Conservation (phyloP, 1,140 invertebrate species). For the Zaprionus ghesquierei region DNA sequence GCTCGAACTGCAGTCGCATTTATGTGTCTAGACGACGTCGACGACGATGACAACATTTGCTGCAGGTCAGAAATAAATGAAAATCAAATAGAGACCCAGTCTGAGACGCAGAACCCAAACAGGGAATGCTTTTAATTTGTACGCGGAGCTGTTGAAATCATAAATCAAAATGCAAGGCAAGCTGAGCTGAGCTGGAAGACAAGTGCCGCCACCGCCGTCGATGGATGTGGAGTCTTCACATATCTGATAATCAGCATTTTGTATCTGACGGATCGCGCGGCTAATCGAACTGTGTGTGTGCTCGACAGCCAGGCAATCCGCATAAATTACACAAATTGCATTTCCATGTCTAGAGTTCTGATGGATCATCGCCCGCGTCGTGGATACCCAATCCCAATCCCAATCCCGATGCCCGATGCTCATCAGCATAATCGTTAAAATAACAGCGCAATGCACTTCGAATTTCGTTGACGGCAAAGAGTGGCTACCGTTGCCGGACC, state of each 20-base stretch:
- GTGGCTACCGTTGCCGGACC: slow-evolving; percentile 64
- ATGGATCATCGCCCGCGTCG: slow-evolving; percentile 76
- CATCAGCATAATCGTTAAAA: slow-evolving; percentile 82
- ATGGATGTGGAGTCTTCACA: slow-evolving; percentile 5
- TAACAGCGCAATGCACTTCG: slow-evolving; percentile 81
- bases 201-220: slow-evolving; percentile 41
- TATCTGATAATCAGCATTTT: slow-evolving; percentile 68
- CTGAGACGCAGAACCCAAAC: slow-evolving; percentile 4
- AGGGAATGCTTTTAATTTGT: slow-evolving; percentile 75
- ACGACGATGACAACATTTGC: slow-evolving; percentile 75
- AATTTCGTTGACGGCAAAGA: slow-evolving; percentile 54
- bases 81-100: background rate
- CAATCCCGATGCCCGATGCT: slow-evolving; percentile 43
- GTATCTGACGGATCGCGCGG: slow-evolving; percentile 72
- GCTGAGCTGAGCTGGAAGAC: slow-evolving; percentile 16
- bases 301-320: slow-evolving; percentile 40
- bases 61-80: slow-evolving; percentile 59
- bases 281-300: slow-evolving; percentile 61
- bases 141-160: slow-evolving; percentile 64
- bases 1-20: slow-evolving; percentile 8
- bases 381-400: slow-evolving; percentile 4
- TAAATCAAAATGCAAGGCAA: slow-evolving; percentile 68
- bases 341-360: slow-evolving; percentile 76
- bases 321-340: slow-evolving; percentile 82
- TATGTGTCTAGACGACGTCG: slow-evolving; percentile 34